phyloP scores from a whole-genome alignment of 2,113 vertebrate species.

The Machaerirhynchus nigripectus region DNA sequence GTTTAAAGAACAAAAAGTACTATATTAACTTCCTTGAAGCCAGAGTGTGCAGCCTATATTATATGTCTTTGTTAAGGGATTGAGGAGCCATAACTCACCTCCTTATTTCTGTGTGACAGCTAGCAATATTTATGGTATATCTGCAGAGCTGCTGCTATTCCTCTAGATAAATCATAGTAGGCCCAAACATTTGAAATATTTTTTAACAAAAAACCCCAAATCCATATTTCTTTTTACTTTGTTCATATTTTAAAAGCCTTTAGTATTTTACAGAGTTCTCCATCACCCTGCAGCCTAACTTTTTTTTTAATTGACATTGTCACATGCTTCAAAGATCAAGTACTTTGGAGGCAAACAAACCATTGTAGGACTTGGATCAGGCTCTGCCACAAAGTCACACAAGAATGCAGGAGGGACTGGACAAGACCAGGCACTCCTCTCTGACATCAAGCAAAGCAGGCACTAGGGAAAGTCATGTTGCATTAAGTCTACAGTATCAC shows the following conservation, averaged over 20 bases:
- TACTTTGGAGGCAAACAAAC: neutral
- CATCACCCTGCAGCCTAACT: neutral
- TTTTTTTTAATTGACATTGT: neutral
- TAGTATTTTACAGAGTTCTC: neutral
- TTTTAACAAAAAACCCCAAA: neutral
- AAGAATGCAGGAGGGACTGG: neutral
- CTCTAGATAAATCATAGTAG: neutral
- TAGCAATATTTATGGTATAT: neutral
- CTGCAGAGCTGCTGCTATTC: neutral
- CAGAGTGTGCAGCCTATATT: neutral
- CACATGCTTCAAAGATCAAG: neutral
- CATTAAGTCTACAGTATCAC: neutral
- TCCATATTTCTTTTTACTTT: neutral
- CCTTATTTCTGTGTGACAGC: neutral
- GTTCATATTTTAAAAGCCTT: neutral
- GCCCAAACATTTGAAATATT: neutral
- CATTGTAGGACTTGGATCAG: neutral
- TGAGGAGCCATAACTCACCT: neutral
- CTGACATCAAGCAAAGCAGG: neutral
- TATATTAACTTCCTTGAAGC: neutral
- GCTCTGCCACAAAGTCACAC: neutral
- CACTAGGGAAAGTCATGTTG: neutral
- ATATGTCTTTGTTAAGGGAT: neutral
- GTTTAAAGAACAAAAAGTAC: neutral
- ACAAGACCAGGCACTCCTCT: neutral